These are phyloP conservation scores for Ammospiza nelsoni DNA, from an alignment of 2,113 vertebrate species.

Conservation along the genomic window DNA sequence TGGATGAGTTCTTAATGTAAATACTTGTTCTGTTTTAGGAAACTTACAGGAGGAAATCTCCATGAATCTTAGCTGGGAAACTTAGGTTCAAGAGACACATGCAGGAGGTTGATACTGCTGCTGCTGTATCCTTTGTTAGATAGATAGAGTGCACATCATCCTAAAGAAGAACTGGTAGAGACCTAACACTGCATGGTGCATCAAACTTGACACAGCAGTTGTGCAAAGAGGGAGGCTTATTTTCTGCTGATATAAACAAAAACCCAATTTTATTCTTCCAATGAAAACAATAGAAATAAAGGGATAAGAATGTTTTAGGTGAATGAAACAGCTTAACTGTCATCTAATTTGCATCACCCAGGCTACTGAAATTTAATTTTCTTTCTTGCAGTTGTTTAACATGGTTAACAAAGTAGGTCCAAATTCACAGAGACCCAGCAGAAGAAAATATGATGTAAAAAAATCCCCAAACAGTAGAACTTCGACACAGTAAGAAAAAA, in stretches of 20 bases:
- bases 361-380: neutral
- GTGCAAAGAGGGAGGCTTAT: neutral
- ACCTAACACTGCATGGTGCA: accelerated
- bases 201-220: neutral
- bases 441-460: neutral
- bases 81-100: neutral
- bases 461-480: neutral
- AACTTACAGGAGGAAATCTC: neutral
- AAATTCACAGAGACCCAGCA: neutral
- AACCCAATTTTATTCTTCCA: neutral
- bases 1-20: neutral
- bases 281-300: neutral
- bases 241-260: neutral
- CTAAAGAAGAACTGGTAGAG: neutral
- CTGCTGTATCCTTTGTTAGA: neutral
- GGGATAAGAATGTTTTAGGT: neutral
- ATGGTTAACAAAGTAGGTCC: neutral
- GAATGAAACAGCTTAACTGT: neutral
- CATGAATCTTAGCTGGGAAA: neutral
- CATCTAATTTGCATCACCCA: neutral
- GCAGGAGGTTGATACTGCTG: neutral
- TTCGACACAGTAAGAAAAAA: neutral
- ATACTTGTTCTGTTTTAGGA: neutral
- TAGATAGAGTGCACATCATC: neutral
- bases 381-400: neutral